These are phyloP conservation scores for Ceyx erithaca DNA, from an alignment of 2,797 vertebrate genomes.

Conservation along the genomic window DNA sequence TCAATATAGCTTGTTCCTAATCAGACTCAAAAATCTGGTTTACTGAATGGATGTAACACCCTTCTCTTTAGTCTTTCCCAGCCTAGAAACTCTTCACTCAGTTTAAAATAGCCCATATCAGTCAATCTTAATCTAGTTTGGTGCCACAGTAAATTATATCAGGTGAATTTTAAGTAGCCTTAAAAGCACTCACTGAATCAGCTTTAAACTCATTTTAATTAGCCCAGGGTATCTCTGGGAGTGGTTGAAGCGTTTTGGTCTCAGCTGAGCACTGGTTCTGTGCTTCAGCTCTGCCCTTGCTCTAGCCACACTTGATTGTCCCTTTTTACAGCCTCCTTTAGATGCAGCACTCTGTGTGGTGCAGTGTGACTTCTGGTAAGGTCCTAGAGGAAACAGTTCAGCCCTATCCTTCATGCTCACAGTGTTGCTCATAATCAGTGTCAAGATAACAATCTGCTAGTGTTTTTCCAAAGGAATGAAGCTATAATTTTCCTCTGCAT, in stretches of 20 bases:
- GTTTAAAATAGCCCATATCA: neutral
- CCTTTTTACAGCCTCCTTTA: neutral
- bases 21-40: neutral
- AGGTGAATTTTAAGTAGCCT: neutral
- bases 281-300: neutral
- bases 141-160: neutral
- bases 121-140: neutral
- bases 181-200: neutral
- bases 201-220: neutral
- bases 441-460: conserved; percentile 37
- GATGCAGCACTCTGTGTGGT: neutral
- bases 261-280: neutral
- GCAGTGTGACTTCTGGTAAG: neutral
- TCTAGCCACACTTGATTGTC: neutral
- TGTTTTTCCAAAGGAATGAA: conserved; percentile 41
- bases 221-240: neutral
- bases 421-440: neutral
- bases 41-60: neutral
- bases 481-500: conserved; percentile 12
- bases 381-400: neutral
- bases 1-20: neutral
- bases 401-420: neutral
- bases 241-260: neutral
- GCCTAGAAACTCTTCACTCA: neutral
- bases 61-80: neutral